Evolutionary conservation across 2,797 vertebrate species (phyloP).

Genomic region (Menidia menidia): DNA sequence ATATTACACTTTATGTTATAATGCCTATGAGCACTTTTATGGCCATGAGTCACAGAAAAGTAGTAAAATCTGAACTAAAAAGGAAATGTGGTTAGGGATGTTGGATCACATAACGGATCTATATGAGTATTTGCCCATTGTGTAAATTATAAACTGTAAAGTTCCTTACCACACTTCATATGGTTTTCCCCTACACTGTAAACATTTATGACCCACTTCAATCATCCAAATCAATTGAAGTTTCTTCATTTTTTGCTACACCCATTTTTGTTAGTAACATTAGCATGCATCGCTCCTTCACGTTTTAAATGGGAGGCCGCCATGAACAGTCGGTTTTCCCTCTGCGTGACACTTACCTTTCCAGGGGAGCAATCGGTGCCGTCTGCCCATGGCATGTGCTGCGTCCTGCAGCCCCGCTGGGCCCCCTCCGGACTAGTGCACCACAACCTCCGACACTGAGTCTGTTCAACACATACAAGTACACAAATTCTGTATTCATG

Average conservation of each 20-base stretch:
- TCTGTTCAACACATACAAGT: constrained; percentile 77
- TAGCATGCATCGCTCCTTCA: background rate
- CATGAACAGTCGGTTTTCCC: constrained; percentile 14
- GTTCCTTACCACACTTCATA: background rate
- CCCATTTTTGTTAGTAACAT: background rate
- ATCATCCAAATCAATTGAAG: background rate
- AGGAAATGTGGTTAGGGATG: constrained; percentile 5
- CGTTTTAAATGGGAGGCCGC: background rate
- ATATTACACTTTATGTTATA: constrained; percentile 11
- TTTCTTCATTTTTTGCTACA: background rate
- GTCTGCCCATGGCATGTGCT: constrained; percentile 98
- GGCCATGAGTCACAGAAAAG: constrained; percentile 27
- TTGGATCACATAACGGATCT: constrained; percentile 23
- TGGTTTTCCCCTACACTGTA: background rate
- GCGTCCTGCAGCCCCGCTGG: constrained; percentile 94
- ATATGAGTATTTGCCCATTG: constrained; percentile 3
- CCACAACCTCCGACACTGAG: constrained; percentile 96
- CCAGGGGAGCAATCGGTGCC: constrained; percentile 95
- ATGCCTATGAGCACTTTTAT: constrained; percentile 32
- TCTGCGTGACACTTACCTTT: constrained; percentile 83
- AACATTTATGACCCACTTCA: background rate
- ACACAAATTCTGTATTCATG: constrained; percentile 8
- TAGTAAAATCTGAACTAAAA: constrained; percentile 17
- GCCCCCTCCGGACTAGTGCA: constrained; percentile 93
- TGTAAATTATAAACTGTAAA: background rate